Evolutionary conservation across 1,140 invertebrate species (phyloP), one percentile per base, ranked within the genome.

Genomic region (Drosophila kohkoa): DNA sequence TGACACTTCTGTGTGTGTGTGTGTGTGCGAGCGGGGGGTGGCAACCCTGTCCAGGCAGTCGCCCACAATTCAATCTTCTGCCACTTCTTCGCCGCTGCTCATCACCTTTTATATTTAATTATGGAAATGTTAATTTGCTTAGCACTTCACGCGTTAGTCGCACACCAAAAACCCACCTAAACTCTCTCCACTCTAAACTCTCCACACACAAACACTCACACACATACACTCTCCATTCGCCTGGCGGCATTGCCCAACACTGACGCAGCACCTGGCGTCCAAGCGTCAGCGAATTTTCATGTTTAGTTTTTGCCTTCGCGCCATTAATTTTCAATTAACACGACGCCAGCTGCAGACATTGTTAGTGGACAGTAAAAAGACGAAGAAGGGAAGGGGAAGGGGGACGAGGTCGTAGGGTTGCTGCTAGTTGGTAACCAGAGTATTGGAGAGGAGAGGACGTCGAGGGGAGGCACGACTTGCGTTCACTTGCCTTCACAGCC

Each of bases 311-410:
- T 81, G 77, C 85, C 81, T 81, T 83, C 77, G 85, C 80, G 63
- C 81, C 85, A 89, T 89, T 89, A 89, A 89, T 89, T 89, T 89
- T 89, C 85, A 89, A 89, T 89, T 89, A 89, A 89, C 85, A 89
- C 85, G 78, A 74, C 71, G 85, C 83, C 83, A 89, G 66, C n/a
- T 79, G 68, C 82, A 87, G 80, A 60, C 64, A 51, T 71, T 67
- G 55, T 10, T 16, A 6, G 43, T 57, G 54, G 54, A 57, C 54
- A 38, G 28, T 16, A 5, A 13, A n/a, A 1, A 46, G 7, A 38
- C 35, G 10, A 38, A 48, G 10, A 38, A 48, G 20, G 46, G 15
- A 46, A 16, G 32, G 11, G 5, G 52, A 2, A 3, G 49, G 28
- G n/a, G 13, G 35, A 54, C 32, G 6, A 35, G 16, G 13, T 38